Conservation (phyloP, 2,797 vertebrate species). For the Aulostomus chinensis region DNA sequence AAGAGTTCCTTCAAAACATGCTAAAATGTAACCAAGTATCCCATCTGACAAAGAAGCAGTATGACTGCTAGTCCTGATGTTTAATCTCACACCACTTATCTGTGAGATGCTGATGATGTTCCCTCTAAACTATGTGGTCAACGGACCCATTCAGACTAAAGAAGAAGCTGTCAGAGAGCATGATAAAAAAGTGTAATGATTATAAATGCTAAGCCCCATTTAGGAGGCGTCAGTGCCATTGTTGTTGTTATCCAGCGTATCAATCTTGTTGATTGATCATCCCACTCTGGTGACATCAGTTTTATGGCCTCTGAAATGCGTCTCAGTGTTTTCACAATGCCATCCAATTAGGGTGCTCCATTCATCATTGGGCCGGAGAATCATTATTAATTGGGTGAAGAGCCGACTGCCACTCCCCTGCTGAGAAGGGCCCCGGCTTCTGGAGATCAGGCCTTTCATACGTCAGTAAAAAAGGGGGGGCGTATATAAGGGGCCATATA, state of each 20-base stretch:
- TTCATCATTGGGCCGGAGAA: constrained; percentile 82
- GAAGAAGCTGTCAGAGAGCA: constrained; percentile 73
- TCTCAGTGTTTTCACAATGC: constrained; percentile 84
- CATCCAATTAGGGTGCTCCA: constrained; percentile 83
- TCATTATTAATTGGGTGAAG: constrained; percentile 83
- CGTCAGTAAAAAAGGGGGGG: constrained; percentile 35
- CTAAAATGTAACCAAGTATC: too few species aligned
- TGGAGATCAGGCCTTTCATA: constrained; percentile 58
- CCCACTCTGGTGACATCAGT: constrained; percentile 74
- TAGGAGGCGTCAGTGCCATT: constrained; percentile 75
- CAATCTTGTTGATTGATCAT: constrained; percentile 86
- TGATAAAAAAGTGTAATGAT: constrained; percentile 78
- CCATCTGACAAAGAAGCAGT: too few species aligned
- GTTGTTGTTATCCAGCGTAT: constrained; percentile 79
- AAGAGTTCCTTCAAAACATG: too few species aligned
- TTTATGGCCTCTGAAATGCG: constrained; percentile 81
- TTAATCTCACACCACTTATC: constrained; percentile 62
- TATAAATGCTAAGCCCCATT: constrained; percentile 78
- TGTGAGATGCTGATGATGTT: constrained; percentile 60
- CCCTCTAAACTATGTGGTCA: constrained; percentile 66
- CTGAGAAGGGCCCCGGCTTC: constrained; percentile 70
- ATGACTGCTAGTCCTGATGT: constrained; percentile 3
- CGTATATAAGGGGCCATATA: constrained; percentile 25
- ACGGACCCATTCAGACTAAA: constrained; percentile 71
- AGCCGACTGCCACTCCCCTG: constrained; percentile 78